Conservation (phyloP, 53 echinoderm and acorn worm genomes). For the Stichopus horrens region DNA sequence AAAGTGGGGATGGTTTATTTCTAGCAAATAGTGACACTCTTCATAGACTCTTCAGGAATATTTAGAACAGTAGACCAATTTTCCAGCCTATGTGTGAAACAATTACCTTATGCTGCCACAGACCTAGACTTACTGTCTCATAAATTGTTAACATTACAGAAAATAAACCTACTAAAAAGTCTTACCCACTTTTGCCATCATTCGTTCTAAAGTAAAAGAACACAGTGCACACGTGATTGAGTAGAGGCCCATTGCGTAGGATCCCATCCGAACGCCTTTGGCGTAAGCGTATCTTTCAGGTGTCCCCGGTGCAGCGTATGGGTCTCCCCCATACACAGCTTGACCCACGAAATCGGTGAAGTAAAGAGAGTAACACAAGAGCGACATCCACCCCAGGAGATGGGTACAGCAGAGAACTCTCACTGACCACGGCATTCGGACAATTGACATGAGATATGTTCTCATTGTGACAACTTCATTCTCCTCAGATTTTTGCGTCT, state of each 20-base stretch:
- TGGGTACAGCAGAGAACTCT: slow-evolving; percentile 94
- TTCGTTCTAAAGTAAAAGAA: slow-evolving; percentile 71
- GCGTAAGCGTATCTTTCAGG: slow-evolving; percentile 63
- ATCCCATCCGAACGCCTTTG: slow-evolving; percentile 87
- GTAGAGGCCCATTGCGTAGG: slow-evolving; percentile 93
- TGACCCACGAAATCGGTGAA: slow-evolving; percentile 98
- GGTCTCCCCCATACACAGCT: slow-evolving; percentile 85
- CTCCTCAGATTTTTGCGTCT: slow-evolving; percentile 28
- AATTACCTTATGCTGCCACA: no score
- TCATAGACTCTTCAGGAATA: no score
- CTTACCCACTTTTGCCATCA: slow-evolving; percentile 78
- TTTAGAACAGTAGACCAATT: no score
- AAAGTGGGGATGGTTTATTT: no score
- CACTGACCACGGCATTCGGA: slow-evolving; percentile 87
- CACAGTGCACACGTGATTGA: slow-evolving; percentile 86
- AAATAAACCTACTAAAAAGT: no score
- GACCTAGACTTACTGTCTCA: no score
- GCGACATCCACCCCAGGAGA: slow-evolving; percentile 98
- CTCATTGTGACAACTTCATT: slow-evolving; percentile 63
- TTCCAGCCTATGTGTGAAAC: no score
- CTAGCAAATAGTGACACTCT: no score
- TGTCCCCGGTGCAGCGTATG: slow-evolving; percentile 72
- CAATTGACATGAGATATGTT: slow-evolving; percentile 84
- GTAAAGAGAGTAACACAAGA: slow-evolving; percentile 94
- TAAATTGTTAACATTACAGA: no score